Conservation (phyloP, 2,797 vertebrate genomes). For the Pogonophryne albipinna region DNA sequence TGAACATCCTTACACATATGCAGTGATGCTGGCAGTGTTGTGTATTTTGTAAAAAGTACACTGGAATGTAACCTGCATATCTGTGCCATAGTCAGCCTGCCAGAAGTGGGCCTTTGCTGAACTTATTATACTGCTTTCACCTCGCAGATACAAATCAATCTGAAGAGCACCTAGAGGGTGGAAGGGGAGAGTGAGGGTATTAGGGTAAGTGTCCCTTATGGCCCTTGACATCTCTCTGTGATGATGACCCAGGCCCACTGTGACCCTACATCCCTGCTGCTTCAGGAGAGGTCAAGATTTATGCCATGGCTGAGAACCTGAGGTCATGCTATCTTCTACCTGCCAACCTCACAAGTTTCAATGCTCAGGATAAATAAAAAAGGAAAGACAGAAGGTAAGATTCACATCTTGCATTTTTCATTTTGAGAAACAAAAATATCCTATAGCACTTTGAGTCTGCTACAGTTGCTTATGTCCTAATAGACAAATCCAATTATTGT, state of each 20-base stretch:
- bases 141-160: slow-evolving; percentile 63
- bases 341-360: slow-evolving; percentile 60
- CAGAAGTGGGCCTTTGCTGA: slow-evolving; percentile 46
- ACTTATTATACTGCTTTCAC: slow-evolving; percentile 59
- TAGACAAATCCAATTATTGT: neutral
- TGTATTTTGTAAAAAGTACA: neutral
- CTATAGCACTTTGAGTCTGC: neutral
- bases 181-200: slow-evolving; percentile 41
- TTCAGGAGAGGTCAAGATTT: slow-evolving; percentile 59
- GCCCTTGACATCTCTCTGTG: slow-evolving; percentile 64
- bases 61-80: slow-evolving; percentile 20
- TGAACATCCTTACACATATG: neutral
- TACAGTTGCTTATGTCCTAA: neutral
- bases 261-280: slow-evolving; percentile 49
- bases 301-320: slow-evolving; percentile 51
- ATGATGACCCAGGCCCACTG: slow-evolving; percentile 67
- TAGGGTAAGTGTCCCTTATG: slow-evolving; percentile 72
- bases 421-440: slow-evolving; percentile 15
- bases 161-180: slow-evolving; percentile 50
- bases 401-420: slow-evolving; percentile 25
- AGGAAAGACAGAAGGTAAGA: slow-evolving; percentile 33
- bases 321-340: slow-evolving; percentile 57
- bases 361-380: slow-evolving; percentile 48
- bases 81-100: slow-evolving; percentile 19
- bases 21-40: neutral